phyloP scores from a whole-genome alignment of 53 echinoderm and acorn worm genomes.

The Pentamera pediparva region DNA sequence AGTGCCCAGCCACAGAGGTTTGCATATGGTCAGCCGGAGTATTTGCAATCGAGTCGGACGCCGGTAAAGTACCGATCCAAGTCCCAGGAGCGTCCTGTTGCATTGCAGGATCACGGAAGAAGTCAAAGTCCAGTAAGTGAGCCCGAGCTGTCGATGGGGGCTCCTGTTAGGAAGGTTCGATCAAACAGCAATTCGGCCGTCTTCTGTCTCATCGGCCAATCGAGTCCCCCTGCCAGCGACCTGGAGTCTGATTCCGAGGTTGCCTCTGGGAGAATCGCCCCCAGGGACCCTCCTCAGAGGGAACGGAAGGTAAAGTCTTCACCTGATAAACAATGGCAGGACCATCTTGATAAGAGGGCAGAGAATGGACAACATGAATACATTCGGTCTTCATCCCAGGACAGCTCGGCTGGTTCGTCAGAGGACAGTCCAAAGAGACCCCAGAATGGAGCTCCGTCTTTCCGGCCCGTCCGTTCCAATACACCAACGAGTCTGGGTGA shows the following conservation, averaged over 20 bases:
- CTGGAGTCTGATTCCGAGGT: conserved; percentile 6
- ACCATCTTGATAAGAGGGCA: not conserved
- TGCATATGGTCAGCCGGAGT: conserved; percentile 8
- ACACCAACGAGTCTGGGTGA: not conserved
- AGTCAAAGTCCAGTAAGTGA: conserved; percentile 30
- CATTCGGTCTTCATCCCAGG: conserved; percentile 42
- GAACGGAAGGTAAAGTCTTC: not conserved
- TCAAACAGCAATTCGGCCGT: conserved; percentile 43
- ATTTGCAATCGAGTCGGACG: not conserved
- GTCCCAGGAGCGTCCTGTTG: conserved; percentile 19
- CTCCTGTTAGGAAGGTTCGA: conserved; percentile 28
- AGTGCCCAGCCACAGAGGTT: not conserved
- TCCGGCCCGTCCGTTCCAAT: not conserved
- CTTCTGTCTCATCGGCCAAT: conserved; percentile 49
- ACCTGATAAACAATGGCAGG: not conserved
- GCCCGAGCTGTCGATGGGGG: conserved; percentile 12
- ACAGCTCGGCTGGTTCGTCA: conserved; percentile 40
- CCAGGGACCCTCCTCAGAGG: conserved; percentile 7
- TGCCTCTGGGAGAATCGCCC: not conserved
- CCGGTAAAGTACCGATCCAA: not conserved
- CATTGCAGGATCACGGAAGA: conserved; percentile 15
- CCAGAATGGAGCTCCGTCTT: not conserved
- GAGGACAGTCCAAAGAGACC: conserved; percentile 25
- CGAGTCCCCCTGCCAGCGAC: conserved; percentile 6
- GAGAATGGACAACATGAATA: not conserved